These are phyloP conservation scores for Cheilosia pagana DNA, from an alignment of 2,888 invertebrate genomes.

Conservation along the genomic window DNA sequence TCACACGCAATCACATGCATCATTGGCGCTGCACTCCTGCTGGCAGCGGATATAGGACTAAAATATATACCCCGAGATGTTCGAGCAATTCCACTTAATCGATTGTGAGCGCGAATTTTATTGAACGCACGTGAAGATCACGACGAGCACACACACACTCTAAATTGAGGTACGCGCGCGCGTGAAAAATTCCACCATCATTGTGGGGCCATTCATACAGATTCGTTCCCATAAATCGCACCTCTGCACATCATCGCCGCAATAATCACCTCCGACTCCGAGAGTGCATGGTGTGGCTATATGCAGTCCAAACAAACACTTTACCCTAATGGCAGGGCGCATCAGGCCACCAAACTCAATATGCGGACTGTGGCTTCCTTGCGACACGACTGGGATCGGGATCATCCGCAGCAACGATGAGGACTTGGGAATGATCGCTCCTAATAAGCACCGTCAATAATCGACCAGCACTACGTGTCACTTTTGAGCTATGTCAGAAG, in stretches of 20 bases:
- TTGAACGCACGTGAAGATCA: constrained; percentile 73
- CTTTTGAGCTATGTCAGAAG: constrained; percentile 53
- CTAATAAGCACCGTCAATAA: constrained; percentile 74
- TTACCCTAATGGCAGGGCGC: constrained; percentile 71
- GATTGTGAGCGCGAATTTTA: constrained; percentile 70
- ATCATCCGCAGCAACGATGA: constrained; percentile 33
- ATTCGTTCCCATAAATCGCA: constrained; percentile 74
- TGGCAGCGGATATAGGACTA: no score
- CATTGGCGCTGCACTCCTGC: background rate
- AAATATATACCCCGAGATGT: no score
- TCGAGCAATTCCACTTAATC: constrained; percentile 69
- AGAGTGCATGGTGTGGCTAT: constrained; percentile 11
- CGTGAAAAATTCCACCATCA: constrained; percentile 55
- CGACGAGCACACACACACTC: constrained; percentile 26
- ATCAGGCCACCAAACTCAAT: constrained; percentile 13
- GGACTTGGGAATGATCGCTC: constrained; percentile 48
- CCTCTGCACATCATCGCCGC: constrained; percentile 74
- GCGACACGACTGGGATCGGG: constrained; percentile 34
- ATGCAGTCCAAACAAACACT: constrained; percentile 71
- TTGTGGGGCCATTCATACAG: constrained; percentile 1
- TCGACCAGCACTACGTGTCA: constrained; percentile 68
- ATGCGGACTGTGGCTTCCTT: background rate
- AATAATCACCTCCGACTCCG: constrained; percentile 68
- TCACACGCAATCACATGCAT: constrained; percentile 55
- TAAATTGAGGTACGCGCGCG: constrained; percentile 62